Evolutionary conservation across 2,888 invertebrate species (phyloP), one percentile per base, ranked within the genome.

Genomic region (Campoplex nolae): DNA sequence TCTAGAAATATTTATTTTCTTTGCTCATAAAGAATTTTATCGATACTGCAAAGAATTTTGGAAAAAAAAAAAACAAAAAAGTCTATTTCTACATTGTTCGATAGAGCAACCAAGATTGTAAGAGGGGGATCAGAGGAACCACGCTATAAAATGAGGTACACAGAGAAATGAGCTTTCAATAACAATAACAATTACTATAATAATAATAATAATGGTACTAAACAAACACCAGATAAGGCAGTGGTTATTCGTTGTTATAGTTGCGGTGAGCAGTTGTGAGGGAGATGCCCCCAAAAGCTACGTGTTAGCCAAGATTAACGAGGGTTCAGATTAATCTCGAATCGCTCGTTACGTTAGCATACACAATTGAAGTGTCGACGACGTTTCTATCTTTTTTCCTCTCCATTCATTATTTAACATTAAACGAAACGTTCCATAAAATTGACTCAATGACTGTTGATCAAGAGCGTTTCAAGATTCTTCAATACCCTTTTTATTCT

Each of bases 161-260:
- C 58, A 56, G 86, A 73, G 58, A 38, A 38, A 38, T 38, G 38
- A 38, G 38, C 38, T 65, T 88, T 71, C 79, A 84, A 62, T 73
- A 67, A 78, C 67, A 45, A 80, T 81, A 79, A 85, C 68, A 83
- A 85, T 83, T 74, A 75, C 81, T 79, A 88, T 88, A 82, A 87
- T 88, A 88, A 87, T 93, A 92, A 92, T 92, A 94, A 87, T 93
- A 92, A 91, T 92, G 92, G 93, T 93, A 93, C 92, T 92, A 94
- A 92, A 94, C 94, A 94, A 93, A 94, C 94, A 94, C 94, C 94
- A 94, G 93, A 92, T 94, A 93, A 94, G 94, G 94, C 94, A 94
- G 94, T 94, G 94, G 94, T 94, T 94, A 94, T 94, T 94, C 93
- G 93, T 93, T 93, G 94, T 94, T 94, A 94, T 94, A 94, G 94